Evolutionary conservation across 1,140 invertebrate species (phyloP).

Genomic region (Drosophila bipectinata): DNA sequence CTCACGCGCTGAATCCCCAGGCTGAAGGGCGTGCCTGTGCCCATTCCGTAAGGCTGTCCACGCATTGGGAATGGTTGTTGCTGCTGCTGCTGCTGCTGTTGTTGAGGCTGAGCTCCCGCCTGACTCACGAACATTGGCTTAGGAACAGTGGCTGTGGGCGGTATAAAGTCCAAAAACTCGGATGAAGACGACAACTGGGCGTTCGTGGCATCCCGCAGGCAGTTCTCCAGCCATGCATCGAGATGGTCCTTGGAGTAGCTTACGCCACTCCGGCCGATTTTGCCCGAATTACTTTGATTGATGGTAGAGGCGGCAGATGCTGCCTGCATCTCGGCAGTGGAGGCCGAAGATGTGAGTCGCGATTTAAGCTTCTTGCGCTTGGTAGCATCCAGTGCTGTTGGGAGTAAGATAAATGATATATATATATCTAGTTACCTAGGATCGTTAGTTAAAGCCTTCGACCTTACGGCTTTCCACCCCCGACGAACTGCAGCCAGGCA

Average conservation of each 20-base stretch:
- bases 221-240: slow-evolving; percentile 81
- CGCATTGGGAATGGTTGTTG: slow-evolving; percentile 65
- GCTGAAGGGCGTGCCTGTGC: slow-evolving; percentile 66
- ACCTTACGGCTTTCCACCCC: slow-evolving; percentile 3
- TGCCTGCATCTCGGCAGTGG: slow-evolving; percentile 14
- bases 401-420: neutral
- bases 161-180: slow-evolving; percentile 80
- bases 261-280: slow-evolving; percentile 28
- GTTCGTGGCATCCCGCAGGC: slow-evolving; percentile 76
- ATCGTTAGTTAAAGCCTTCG: neutral
- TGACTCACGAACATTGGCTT: slow-evolving; percentile 49
- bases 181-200: slow-evolving; percentile 79
- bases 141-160: slow-evolving; percentile 38
- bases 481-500: slow-evolving; percentile 35
- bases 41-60: slow-evolving; percentile 58
- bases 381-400: slow-evolving; percentile 50
- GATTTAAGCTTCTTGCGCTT: slow-evolving; percentile 81
- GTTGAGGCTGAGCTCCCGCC: slow-evolving; percentile 48
- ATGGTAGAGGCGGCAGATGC: slow-evolving; percentile 2
- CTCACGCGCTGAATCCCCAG: slow-evolving; percentile 79
- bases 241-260: slow-evolving; percentile 78
- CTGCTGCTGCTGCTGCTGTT: slow-evolving; percentile 55
- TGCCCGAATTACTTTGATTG: slow-evolving; percentile 23
- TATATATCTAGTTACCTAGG: neutral
- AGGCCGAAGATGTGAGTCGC: slow-evolving; percentile 34